Percentiles rank a stretch among this genome's conserved stretches.
Conservation (phyloP, 2,888 invertebrate genomes). For the Antheraea assamensis region DNA sequence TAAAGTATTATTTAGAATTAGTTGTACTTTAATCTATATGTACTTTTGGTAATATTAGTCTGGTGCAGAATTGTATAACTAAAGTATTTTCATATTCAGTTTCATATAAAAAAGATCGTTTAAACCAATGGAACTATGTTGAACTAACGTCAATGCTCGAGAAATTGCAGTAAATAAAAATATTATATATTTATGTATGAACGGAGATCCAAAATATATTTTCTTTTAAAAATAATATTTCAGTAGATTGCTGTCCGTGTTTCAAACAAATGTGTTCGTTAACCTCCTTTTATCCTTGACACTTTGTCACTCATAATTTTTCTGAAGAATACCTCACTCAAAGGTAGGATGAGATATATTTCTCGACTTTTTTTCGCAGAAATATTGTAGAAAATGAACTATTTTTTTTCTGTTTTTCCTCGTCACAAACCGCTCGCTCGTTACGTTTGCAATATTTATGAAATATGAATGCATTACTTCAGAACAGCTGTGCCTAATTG, state of each 20-base stretch:
- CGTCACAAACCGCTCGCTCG: neutral
- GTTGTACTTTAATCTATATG: neutral
- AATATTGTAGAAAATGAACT: neutral
- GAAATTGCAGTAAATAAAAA: no score
- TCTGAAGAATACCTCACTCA: constrained; percentile 23
- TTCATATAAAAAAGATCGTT: no score
- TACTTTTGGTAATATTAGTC: neutral
- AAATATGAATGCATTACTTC: neutral
- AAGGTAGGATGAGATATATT: constrained; percentile 9
- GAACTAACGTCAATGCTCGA: no score
- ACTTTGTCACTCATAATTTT: constrained; percentile 22
- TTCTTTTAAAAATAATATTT: neutral
- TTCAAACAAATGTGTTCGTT: constrained; percentile 17
- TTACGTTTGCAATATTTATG: neutral
- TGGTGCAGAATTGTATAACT: neutral
- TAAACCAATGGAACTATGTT: no score
- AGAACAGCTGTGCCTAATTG: no score
- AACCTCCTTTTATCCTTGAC: constrained; percentile 14
- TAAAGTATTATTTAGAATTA: neutral
- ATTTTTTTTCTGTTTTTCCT: neutral
- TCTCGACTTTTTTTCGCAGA: neutral
- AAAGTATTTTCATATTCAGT: no score
- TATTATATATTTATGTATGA: neutral
- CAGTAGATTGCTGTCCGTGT: constrained; percentile 10
- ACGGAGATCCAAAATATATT: neutral